These are phyloP conservation scores for Anastrepha obliqua DNA, from an alignment of 1,140 invertebrate species.

Conservation along the genomic window DNA sequence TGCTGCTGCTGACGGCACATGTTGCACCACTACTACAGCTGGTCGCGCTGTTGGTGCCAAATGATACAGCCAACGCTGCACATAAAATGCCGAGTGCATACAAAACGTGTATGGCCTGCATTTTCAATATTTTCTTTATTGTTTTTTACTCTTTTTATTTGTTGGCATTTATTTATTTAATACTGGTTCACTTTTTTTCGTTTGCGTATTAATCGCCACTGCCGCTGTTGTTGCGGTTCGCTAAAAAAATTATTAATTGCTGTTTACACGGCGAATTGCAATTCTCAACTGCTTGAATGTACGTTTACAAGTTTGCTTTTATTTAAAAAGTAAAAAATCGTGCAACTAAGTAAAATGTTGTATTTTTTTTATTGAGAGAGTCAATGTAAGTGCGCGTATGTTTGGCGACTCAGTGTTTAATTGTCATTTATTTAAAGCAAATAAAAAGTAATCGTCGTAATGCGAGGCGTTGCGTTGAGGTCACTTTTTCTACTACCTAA, in stretches of 20 bases:
- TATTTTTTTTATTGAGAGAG: not conserved
- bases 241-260: not conserved
- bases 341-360: not conserved
- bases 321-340: not conserved
- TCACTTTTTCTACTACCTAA: not conserved
- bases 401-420: not conserved
- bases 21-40: not conserved
- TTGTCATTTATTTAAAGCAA: constrained; percentile 20
- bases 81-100: not conserved
- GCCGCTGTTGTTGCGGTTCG: not conserved
- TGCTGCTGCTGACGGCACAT: not conserved
- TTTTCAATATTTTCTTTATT: not conserved
- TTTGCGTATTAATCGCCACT: not conserved
- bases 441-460: constrained; percentile 17
- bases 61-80: not conserved
- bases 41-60: not conserved
- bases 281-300: constrained; percentile 7
- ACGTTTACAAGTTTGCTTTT: constrained; percentile 18
- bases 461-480: constrained; percentile 1
- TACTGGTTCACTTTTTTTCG: not conserved
- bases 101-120: not conserved
- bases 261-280: constrained; percentile 19
- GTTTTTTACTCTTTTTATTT: not conserved
- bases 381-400: not conserved
- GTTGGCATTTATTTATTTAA: not conserved